Evolutionary conservation across 2,888 invertebrate species (phyloP).

Genomic region (Anodontia alba): DNA sequence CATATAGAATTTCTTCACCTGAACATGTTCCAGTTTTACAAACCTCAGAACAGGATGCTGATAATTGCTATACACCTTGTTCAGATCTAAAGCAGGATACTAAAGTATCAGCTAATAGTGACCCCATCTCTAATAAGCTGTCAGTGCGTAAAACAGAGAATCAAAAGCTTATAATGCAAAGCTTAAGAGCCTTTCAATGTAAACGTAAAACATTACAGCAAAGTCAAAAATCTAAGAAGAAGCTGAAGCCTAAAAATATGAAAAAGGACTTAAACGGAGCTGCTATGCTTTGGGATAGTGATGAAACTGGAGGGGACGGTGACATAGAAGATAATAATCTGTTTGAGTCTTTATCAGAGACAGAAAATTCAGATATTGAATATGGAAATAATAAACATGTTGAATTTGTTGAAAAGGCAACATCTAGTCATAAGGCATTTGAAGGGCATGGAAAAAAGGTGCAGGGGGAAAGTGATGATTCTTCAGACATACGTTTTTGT

Average conservation of each 20-base stretch:
- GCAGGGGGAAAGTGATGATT: background rate
- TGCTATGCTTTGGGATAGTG: background rate
- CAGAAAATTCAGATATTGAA: too few relatives aligned
- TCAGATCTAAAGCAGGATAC: background rate
- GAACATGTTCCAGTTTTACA: background rate
- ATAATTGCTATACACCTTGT: too few relatives aligned
- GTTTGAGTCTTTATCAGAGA: background rate
- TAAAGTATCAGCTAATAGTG: background rate
- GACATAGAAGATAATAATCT: slow-evolving; percentile 51
- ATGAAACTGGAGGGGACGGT: slow-evolving; percentile 48
- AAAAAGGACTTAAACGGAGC: background rate
- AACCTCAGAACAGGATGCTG: background rate
- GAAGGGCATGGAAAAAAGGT: too few relatives aligned
- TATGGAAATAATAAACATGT: too few relatives aligned
- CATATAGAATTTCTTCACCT: background rate
- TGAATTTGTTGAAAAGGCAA: too few relatives aligned
- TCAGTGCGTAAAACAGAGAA: background rate
- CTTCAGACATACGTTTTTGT: background rate
- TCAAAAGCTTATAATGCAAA: background rate
- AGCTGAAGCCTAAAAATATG: background rate
- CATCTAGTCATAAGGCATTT: too few relatives aligned
- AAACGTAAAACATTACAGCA: background rate
- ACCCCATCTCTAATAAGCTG: too few relatives aligned
- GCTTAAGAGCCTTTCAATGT: background rate
- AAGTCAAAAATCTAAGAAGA: background rate